Evolutionary conservation across 2,888 invertebrate genomes (phyloP), one percentile per base, ranked within the genome.

Genomic region (Panzeria rudis): DNA sequence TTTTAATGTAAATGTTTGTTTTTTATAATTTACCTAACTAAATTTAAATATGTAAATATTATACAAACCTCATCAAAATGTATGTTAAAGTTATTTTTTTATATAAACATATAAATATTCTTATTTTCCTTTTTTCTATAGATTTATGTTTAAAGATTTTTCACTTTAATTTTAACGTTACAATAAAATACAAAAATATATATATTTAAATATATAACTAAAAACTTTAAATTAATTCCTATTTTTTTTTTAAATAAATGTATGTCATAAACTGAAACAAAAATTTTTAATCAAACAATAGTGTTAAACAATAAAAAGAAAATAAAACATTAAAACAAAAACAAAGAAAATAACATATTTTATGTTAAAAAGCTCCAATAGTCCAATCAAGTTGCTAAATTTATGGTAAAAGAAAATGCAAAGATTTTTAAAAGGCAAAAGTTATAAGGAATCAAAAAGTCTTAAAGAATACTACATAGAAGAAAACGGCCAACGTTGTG

Each of bases 191-290:
- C 69, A 84, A 83, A 56, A 81, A 84, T 23, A 86, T 61, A 83
- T 23, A 86, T 71, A 76, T 71, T 62, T 76, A 69, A 76, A 69
- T 86, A 76, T 81, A 84, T 77, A 75, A 87, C 71, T 76, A 69
- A 52, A 86, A 83, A 44, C 71, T 83, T 72, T 73, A 84, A 68
- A 73, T 80, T 86, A 78, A 83, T 87, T 82, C 87, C 86, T 84
- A 78, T 75, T 83, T 73, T 76, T 80, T 76, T 61, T 3, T 73
- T 83, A 44, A 86, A 54, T 83, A 64, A 69, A 82, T 85, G 77
- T 84, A 78, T 84, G 68, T 82, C 78, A 78, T 66, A 81, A 84
- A 85, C 73, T 73, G 41, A 61, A 84, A 61, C 44, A 68, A 69
- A 75, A 44, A 38, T 29, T 71, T 73, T 71, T 76, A 83, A 66